Evolutionary conservation across 1,140 invertebrate species (phyloP).

Genomic region (Hylaeus volcanicus): DNA sequence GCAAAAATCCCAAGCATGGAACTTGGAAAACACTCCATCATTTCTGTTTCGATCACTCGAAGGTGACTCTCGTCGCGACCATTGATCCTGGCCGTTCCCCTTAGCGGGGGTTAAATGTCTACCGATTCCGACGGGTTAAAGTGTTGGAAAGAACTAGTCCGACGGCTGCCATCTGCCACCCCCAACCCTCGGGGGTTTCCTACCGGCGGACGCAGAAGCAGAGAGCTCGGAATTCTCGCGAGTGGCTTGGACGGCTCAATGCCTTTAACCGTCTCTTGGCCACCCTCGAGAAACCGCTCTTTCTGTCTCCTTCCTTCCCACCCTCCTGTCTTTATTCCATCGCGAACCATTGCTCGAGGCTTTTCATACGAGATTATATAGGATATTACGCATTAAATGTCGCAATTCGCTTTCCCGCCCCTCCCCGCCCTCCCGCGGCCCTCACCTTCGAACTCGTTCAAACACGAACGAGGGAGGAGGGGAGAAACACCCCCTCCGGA

Average conservation of each 20-base stretch:
- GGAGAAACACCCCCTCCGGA: slow-evolving; percentile 28
- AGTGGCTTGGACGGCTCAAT: slow-evolving; percentile 74
- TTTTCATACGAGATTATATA: slow-evolving; percentile 77
- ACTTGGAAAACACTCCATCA: too few species aligned
- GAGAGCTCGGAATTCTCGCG: slow-evolving; percentile 61
- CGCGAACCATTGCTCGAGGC: slow-evolving; percentile 60
- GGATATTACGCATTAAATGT: slow-evolving; percentile 76
- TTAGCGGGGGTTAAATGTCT: slow-evolving; percentile 46
- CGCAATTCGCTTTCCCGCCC: slow-evolving; percentile 51
- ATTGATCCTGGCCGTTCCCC: slow-evolving; percentile 46
- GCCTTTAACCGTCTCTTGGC: slow-evolving; percentile 67
- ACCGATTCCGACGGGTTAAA: slow-evolving; percentile 52
- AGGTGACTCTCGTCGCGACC: neutral
- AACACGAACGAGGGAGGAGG: slow-evolving; percentile 46
- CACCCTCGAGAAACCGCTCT: slow-evolving; percentile 61
- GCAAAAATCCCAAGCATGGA: too few species aligned
- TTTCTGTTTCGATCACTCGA: too few species aligned
- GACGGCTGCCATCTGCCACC: slow-evolving; percentile 72
- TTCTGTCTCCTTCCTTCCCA: slow-evolving; percentile 33
- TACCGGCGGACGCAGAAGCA: slow-evolving; percentile 51
- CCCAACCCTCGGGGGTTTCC: slow-evolving; percentile 64
- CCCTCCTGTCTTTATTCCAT: slow-evolving; percentile 58
- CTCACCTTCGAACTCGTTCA: slow-evolving; percentile 15
- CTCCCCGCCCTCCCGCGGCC: neutral
- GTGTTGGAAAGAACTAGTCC: slow-evolving; percentile 68